Evolutionary conservation across 2,797 vertebrate species (phyloP), one percentile per base, ranked within the genome.

Genomic region (Anniella stebbinsi): DNA sequence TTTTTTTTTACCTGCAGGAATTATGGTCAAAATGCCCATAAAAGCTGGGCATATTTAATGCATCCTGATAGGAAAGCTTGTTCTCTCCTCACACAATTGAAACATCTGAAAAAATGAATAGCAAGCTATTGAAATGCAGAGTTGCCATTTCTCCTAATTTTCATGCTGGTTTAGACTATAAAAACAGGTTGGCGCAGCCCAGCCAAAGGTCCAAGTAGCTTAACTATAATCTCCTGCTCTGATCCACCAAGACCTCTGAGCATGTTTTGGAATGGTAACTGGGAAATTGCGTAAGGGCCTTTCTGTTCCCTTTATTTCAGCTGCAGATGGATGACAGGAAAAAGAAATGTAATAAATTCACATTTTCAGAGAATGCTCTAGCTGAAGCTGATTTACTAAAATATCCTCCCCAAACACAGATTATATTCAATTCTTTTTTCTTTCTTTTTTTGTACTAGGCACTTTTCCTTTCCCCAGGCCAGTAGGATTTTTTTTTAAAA

Each of bases 221-320:
- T 83, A 87, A 80, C 60, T 63, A 90, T 48, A 72, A 87, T 83
- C 60, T 86, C 60, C 45, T 83, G 72, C 21, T 67, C n/a, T 69
- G 45, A 80, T 45, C 67, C 18, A 80, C 17, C 8, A 72, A 72
- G 76, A 86, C 12, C 38, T 86, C 10, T 36, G 75, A 45, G 36
- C 41, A 23, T 45, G 8, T 54, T 80, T 86, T 80, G 51, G 12
- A 33, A 11, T 66, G 57, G 36, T 87, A 77, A 84, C 38, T 54
- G 70, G 72, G 41, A 76, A 82, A 67, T 38, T 41, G 57, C 11
- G n/a, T 76, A 66, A 67, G 25, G 25, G 7, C 28, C 36, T 67
- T 82, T 87, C 57, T 87, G 5, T 33, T 51, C 33, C 13, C n/a
- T 70, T 69, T 82, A 60, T 87, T 90, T 83, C 13, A 41, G 21